A percentile compares a stretch with the other conserved stretches of the same genome.
phyloP scores from a whole-genome alignment of 2,888 invertebrate genomes.

The Leucophora obtusa region DNA sequence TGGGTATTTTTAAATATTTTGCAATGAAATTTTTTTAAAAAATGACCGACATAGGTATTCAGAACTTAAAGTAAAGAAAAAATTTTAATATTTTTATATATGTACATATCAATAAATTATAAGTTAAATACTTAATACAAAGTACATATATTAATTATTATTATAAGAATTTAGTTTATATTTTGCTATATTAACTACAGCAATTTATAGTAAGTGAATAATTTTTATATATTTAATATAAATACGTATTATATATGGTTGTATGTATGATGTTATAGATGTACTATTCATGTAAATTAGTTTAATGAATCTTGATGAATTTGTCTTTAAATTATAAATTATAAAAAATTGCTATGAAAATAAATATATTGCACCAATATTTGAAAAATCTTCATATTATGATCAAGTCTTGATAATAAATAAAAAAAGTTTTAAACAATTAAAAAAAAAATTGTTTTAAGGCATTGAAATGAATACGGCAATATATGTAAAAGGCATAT shows the following conservation, averaged over 20 bases:
- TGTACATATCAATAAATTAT: slow-evolving; percentile 50
- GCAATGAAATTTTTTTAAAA: too few relatives aligned
- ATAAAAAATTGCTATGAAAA: slow-evolving; percentile 10
- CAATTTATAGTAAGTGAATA: slow-evolving; percentile 53
- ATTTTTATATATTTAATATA: slow-evolving; percentile 18
- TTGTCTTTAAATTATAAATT: background rate
- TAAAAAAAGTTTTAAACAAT: slow-evolving; percentile 24
- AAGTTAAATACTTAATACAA: slow-evolving; percentile 33
- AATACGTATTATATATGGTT: slow-evolving; percentile 2
- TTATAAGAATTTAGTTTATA: slow-evolving; percentile 61
- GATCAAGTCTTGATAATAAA: too few relatives aligned
- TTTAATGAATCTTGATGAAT: background rate
- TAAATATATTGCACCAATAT: background rate
- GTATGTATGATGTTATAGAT: slow-evolving; percentile 26
- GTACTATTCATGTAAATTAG: background rate
- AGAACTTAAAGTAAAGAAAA: slow-evolving; percentile 11
- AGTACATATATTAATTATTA: too few relatives aligned
- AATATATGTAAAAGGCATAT: slow-evolving; percentile 49
- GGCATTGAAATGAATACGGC: slow-evolving; percentile 53
- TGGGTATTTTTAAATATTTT: too few relatives aligned
- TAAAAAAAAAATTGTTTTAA: slow-evolving; percentile 41
- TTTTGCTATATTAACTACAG: slow-evolving; percentile 65
- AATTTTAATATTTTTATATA: slow-evolving; percentile 17
- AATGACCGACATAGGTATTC: too few relatives aligned
- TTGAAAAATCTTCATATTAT: too few relatives aligned